A percentile compares a stretch with the other conserved stretches of the same genome.
Conservation (phyloP, 2,113 vertebrate genomes). For the Coturnix japonica region DNA sequence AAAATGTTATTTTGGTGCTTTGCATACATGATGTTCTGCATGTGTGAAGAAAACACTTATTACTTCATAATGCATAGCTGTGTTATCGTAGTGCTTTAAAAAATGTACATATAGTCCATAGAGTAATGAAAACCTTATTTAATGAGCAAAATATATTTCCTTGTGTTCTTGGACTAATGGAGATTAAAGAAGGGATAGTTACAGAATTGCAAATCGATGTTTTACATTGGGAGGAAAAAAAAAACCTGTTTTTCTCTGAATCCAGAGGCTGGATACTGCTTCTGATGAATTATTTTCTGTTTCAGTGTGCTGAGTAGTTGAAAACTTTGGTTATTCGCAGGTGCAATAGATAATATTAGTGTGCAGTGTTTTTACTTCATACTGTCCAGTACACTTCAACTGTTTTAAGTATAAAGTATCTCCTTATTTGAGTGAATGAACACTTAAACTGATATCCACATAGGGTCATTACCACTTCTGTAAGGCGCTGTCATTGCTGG, state of each 20-base stretch:
- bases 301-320: background rate
- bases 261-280: background rate
- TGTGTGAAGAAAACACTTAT: background rate
- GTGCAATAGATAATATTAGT: rapidly evolving
- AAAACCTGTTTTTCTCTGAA: background rate
- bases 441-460: background rate
- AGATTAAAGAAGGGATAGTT: background rate
- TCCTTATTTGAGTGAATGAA: background rate
- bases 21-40: background rate
- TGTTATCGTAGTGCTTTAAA: background rate
- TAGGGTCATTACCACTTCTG: conserved; percentile 95
- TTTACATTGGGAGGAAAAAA: background rate
- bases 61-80: background rate
- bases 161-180: background rate
- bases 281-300: background rate
- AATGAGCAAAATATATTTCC: background rate
- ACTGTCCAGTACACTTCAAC: background rate
- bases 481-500: conserved; percentile 86
- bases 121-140: background rate
- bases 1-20: background rate
- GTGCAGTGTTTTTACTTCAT: background rate
- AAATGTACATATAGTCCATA: background rate
- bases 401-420: background rate
- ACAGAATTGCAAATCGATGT: background rate
- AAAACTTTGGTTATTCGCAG: background rate